Evolutionary conservation across 2,113 vertebrate genomes (phyloP), one percentile per base, ranked within the genome.

Genomic region (Bubalus kerabau): DNA sequence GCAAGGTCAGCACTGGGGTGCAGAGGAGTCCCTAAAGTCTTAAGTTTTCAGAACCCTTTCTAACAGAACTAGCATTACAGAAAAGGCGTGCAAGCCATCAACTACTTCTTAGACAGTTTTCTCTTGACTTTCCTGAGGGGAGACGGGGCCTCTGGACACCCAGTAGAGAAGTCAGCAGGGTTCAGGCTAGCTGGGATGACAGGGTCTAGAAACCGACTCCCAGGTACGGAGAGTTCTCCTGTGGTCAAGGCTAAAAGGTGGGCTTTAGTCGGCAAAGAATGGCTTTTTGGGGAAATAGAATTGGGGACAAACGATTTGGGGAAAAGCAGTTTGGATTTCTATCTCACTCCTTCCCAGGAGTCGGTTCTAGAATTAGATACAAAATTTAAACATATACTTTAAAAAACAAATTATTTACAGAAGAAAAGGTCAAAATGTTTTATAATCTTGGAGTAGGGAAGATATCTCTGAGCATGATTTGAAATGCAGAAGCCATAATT

Each of bases 371-470:
- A 95, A 87, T 76, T 59, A 87, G 19, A 83, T 14, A 5, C 56
- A 86, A 85, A 56, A 19, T 46, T 11, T 89, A 89, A 62, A 56
- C 36, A 17, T 21, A n/a, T 46, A 56, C 48, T 43, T 48, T 56
- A 14, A 56, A 67, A 56, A 74, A 46, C 6, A 74, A 89, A 28
- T 28, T 54, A 48, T 74, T 97, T 86, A 30, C 36, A 71, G 71
- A 62, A 92, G 60, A 97, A 87, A 81, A 40, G 17, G 46, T 28
- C 43, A 71, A 60, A 64, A 67, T 40, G 48, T 43, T 96, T 87
- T 62, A 60, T 83, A 36, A n/a, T 84, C 24, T 46, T 84, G 36
- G 26, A 50, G 21, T 23, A 59, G 12, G 76, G 64, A 78, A 54
- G 40, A 7, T 74, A 46, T 78, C 82, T 87, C 93, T 52, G 48